Base-by-base conservation (phyloP, 1,140 invertebrate species). In the Adelges cooleyi region DNA sequence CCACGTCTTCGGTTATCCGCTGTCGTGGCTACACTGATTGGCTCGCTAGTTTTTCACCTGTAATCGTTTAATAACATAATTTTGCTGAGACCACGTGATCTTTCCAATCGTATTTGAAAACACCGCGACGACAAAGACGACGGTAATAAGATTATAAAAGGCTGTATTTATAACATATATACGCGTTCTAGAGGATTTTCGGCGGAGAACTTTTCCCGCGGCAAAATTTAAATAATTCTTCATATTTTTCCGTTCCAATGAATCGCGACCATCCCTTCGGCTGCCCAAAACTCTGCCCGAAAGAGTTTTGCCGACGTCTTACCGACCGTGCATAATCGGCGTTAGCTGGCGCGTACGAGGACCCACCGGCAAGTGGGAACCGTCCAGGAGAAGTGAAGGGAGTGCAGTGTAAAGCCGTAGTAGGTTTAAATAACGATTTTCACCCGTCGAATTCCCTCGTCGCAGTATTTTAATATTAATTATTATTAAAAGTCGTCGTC, bases 341-440 rank as follows among this genome's bases (percentile, higher is more conserved):
- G 52, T 56, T 44, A 56, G 53, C 53, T 54, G n/a, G 56, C 40
- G 56, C 38, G 4, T 33, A 10, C 44, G 11, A 33, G 25, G 25
- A 17, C 29, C n/a, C n/a, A 62, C 5, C n/a, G 56, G 3, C 23
- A 25, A 20, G 42, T n/a, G 42, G 42, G 25, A n/a, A n/a, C n/a
- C 25, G 40, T 40, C 23, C 29, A 33, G 38, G 53, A 22, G 52
- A 33, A 33, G 29, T 38, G 18, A 13, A 20, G 8, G 17, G 17
- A 23, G 3, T 4, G 40, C 9, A 18, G 22, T 38, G 23, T 33
- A n/a, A n/a, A 33, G 29, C 22, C 22, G 22, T 36, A 27, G 54
- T 59, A 48, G 56, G 56, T 62, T 62, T 62, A 62, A 62, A 62
- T 62, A 62, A 62, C 56, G 56, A 62, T 62, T 62, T 62, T 62